Conservation (phyloP, 2,797 vertebrate species). For the Lacerta agilis region DNA sequence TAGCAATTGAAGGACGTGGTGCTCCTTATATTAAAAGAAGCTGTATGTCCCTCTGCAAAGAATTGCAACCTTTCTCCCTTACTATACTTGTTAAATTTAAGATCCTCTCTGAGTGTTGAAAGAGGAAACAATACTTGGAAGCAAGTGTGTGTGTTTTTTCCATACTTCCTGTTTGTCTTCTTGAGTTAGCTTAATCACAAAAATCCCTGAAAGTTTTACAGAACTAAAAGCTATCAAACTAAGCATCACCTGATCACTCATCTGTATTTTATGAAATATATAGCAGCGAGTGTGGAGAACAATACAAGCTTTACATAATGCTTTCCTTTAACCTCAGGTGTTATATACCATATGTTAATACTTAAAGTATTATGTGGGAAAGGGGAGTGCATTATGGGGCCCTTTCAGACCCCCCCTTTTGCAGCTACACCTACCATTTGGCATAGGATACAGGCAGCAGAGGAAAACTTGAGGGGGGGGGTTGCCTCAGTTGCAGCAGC, state of each 20-base stretch:
- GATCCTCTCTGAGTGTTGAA: slow-evolving; percentile 58
- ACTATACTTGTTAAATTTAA: slow-evolving; percentile 59
- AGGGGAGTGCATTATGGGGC: slow-evolving; percentile 62
- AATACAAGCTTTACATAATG: slow-evolving; percentile 59
- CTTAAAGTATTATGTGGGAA: slow-evolving; percentile 66
- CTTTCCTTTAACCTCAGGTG: slow-evolving; percentile 66
- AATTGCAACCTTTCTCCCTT: slow-evolving; percentile 58
- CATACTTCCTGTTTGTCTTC: slow-evolving; percentile 63
- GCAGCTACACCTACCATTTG: slow-evolving; percentile 78
- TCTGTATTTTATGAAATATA: slow-evolving; percentile 64
- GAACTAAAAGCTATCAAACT: slow-evolving; percentile 56
- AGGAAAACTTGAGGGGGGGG: slow-evolving; percentile 68
- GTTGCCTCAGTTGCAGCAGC: slow-evolving; percentile 78
- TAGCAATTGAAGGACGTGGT: not conserved
- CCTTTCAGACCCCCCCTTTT: slow-evolving; percentile 35
- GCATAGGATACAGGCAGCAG: slow-evolving; percentile 67
- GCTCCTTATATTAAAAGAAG: not conserved
- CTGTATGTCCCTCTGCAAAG: slow-evolving; percentile 53
- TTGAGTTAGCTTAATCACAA: slow-evolving; percentile 66
- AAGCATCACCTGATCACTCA: slow-evolving; percentile 66
- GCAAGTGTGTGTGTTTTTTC: slow-evolving; percentile 64
- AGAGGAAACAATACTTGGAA: slow-evolving; percentile 64
- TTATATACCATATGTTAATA: slow-evolving; percentile 70
- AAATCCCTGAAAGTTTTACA: slow-evolving; percentile 66
- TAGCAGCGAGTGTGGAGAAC: not conserved